These are phyloP conservation scores for Halcyon smyrnensis DNA, from an alignment of 2,797 vertebrate species.

Conservation along the genomic window DNA sequence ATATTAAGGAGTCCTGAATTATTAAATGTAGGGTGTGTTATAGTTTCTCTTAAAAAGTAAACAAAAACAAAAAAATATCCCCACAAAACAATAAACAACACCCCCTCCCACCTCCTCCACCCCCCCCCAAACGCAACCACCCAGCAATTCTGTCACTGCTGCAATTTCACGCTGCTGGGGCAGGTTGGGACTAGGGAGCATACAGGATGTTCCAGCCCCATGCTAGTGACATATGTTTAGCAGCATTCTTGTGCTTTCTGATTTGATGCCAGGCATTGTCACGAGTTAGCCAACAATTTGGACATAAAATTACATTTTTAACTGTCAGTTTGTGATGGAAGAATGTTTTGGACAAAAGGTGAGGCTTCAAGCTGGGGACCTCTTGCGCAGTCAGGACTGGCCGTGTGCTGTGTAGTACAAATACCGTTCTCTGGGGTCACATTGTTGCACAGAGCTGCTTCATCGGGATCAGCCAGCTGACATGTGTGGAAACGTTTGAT, in stretches of 20 bases:
- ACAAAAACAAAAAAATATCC: not conserved
- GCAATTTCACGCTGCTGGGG: not conserved
- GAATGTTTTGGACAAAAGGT: not conserved
- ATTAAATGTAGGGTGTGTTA: not conserved
- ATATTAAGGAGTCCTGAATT: not conserved
- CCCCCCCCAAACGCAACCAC: not conserved
- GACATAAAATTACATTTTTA: not conserved
- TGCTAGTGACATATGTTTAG: not conserved
- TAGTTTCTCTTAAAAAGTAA: not conserved
- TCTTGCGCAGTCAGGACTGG: not conserved
- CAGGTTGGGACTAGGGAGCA: not conserved
- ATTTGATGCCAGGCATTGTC: not conserved
- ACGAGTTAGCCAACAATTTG: not conserved
- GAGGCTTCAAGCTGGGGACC: not conserved
- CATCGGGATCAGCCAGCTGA: not conserved
- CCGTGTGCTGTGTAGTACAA: not conserved
- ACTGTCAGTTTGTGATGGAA: not conserved
- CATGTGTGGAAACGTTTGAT: fast-evolving
- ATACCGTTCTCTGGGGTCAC: not conserved
- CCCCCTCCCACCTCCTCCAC: not conserved
- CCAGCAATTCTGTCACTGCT: not conserved
- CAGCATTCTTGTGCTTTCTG: not conserved
- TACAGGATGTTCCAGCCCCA: not conserved
- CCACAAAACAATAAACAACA: not conserved
- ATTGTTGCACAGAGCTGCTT: not conserved